Evolutionary conservation across 2,797 vertebrate species (phyloP).

Genomic region (Sebastes diploproa): DNA sequence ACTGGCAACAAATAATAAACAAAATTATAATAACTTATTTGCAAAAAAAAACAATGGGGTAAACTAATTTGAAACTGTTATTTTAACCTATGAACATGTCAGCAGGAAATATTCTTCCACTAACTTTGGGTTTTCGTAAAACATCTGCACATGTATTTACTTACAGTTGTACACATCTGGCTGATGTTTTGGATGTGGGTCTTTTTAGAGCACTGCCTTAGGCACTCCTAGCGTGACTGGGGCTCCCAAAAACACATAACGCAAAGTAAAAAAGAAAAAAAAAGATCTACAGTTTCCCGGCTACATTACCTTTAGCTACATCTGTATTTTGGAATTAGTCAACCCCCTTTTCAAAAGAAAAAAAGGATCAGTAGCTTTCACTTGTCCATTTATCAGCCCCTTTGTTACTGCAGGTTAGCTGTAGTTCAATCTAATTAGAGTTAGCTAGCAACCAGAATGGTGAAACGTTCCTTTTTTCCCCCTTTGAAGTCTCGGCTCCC

Average conservation of each 20-base stretch:
- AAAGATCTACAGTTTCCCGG: background rate
- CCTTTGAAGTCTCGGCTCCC: conserved; percentile 37
- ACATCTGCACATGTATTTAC: conserved; percentile 40
- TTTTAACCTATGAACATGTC: conserved; percentile 9
- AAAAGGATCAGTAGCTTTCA: background rate
- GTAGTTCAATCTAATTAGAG: conserved; percentile 41
- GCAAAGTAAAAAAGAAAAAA: background rate
- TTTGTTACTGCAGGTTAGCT: conserved; percentile 26
- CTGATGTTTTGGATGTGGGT: conserved; percentile 43
- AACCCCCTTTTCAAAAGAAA: background rate
- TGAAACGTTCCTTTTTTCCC: conserved; percentile 11
- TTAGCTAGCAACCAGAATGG: conserved; percentile 12
- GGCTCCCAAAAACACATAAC: background rate
- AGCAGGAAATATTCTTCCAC: conserved; percentile 2
- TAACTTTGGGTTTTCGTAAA: background rate
- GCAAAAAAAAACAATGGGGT: background rate
- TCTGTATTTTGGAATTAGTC: background rate
- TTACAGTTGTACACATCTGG: conserved; percentile 47
- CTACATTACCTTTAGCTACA: background rate
- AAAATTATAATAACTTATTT: background rate
- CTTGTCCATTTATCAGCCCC: conserved; percentile 29
- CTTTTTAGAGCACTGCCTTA: conserved; percentile 34
- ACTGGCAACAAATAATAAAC: background rate
- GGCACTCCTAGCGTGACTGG: background rate
- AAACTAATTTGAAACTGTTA: conserved; percentile 4